Conservation (phyloP, 2,888 invertebrate genomes). For the Laspeyria flexula region DNA sequence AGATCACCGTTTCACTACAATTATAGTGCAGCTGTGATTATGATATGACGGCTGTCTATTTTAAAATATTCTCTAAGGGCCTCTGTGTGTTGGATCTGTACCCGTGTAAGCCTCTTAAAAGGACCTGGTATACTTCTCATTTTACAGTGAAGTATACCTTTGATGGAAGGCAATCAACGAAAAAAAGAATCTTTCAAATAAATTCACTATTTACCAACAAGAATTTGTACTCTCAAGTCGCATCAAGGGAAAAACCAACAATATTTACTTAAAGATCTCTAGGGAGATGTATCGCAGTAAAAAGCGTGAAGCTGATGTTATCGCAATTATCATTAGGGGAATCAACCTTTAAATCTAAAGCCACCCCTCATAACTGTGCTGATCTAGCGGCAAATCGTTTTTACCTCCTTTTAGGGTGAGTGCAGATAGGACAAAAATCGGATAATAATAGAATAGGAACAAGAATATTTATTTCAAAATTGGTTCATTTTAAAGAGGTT, state of each 20-base stretch:
- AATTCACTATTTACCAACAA: background rate
- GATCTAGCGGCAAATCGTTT: slow-evolving; percentile 33
- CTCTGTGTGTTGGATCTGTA: no score
- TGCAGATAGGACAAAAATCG: slow-evolving; percentile 4
- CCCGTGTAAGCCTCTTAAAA: no score
- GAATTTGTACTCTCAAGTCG: background rate
- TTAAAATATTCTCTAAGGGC: no score
- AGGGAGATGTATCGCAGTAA: slow-evolving; percentile 24
- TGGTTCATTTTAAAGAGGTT: no score
- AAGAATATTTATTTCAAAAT: background rate
- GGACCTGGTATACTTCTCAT: no score
- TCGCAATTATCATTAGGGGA: slow-evolving; percentile 38
- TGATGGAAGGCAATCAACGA: no score
- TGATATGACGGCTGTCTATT: no score
- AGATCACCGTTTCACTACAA: no score
- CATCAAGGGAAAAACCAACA: background rate
- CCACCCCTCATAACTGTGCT: slow-evolving; percentile 25
- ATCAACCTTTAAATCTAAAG: slow-evolving; percentile 36
- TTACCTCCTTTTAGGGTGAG: slow-evolving; percentile 15
- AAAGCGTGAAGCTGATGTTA: slow-evolving; percentile 34
- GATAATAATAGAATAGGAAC: slow-evolving; percentile 3
- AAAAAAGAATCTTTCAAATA: no score
- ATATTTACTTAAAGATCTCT: slow-evolving; percentile 21
- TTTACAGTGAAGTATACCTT: no score
- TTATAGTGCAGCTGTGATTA: no score